phyloP scores from a whole-genome alignment of 2,113 vertebrate genomes.

The Sylvietta virens region DNA sequence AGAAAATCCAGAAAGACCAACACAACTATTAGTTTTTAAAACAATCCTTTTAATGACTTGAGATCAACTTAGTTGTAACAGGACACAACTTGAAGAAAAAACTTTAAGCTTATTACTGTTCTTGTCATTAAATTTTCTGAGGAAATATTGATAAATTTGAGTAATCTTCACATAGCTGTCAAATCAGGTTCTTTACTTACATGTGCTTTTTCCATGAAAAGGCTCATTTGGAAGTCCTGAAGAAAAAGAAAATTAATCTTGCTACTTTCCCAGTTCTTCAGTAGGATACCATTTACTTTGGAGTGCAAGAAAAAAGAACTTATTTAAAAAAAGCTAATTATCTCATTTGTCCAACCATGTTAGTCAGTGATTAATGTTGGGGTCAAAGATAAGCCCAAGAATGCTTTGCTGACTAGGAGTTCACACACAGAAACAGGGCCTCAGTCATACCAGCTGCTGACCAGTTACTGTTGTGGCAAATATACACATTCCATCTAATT shows the following conservation, averaged over 20 bases:
- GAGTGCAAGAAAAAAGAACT: not conserved
- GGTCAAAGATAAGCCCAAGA: not conserved
- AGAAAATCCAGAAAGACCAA: not conserved
- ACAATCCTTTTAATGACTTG: not conserved
- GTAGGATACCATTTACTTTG: not conserved
- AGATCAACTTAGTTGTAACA: not conserved
- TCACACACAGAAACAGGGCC: not conserved
- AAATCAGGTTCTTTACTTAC: conserved; percentile 45
- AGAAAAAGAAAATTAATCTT: not conserved
- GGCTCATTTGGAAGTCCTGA: not conserved
- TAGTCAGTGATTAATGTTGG: not conserved
- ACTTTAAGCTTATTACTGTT: not conserved
- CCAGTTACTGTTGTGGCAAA: not conserved
- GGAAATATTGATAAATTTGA: not conserved
- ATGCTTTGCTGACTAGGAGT: not conserved
- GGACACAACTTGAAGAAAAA: not conserved
- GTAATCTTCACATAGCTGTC: not conserved
- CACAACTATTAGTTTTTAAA: not conserved
- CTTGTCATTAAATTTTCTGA: not conserved
- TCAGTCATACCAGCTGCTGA: not conserved
- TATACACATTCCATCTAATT: not conserved
- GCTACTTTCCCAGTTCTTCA: not conserved
- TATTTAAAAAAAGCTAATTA: not conserved
- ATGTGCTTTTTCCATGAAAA: not conserved
- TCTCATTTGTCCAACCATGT: not conserved